Conservation (phyloP, 2,797 vertebrate genomes). For the Anguilla pacifica region DNA sequence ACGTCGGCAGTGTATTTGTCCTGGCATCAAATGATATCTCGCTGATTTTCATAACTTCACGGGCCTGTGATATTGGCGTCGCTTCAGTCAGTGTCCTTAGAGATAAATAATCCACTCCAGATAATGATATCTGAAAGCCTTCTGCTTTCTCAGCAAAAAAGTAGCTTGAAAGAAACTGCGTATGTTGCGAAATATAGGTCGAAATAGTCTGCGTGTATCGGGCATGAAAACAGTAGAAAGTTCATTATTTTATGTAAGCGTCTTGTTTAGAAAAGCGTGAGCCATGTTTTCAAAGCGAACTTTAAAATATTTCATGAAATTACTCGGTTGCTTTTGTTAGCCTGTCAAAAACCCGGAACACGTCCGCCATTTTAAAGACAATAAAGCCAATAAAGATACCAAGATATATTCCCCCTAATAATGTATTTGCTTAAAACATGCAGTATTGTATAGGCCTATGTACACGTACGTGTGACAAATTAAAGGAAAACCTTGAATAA, state of each 20-base stretch:
- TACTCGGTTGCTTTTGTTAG: slow-evolving; percentile 3
- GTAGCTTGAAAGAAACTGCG: slow-evolving; percentile 30
- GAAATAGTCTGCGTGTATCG: neutral
- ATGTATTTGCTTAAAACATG: neutral
- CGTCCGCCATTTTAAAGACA: neutral
- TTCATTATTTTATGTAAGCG: neutral
- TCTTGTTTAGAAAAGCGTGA: neutral
- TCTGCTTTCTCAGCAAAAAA: slow-evolving; percentile 36
- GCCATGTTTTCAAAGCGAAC: neutral
- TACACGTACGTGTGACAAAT: no score
- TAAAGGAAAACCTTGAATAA: no score
- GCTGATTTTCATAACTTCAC: slow-evolving; percentile 35
- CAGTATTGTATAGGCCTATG: neutral
- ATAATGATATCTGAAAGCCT: slow-evolving; percentile 41
- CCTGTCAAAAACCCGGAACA: neutral
- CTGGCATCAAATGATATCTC: slow-evolving; percentile 23
- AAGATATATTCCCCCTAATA: neutral
- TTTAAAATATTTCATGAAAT: neutral
- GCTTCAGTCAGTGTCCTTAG: slow-evolving; percentile 29
- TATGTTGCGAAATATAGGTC: neutral
- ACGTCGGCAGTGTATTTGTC: slow-evolving; percentile 40
- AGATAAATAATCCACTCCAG: slow-evolving; percentile 30
- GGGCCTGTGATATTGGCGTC: slow-evolving; percentile 35
- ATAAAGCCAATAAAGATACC: neutral
- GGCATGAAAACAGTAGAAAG: neutral